phyloP scores from a whole-genome alignment of 2,888 invertebrate species.

The Drosophila formosana region DNA sequence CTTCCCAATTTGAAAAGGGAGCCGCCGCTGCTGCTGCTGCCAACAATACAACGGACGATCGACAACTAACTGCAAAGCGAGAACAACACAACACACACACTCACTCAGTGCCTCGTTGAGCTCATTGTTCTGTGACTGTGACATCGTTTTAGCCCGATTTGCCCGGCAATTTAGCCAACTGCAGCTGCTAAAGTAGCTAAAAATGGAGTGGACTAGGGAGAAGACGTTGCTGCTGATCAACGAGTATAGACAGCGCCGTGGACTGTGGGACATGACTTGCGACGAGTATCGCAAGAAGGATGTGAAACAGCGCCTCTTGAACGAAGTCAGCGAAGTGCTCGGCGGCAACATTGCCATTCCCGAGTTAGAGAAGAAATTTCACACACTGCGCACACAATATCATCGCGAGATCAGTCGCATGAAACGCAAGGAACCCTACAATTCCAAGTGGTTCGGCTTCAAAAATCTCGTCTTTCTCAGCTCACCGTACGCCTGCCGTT shows the following conservation, averaged over 20 bases:
- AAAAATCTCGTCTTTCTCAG: constrained; percentile 88
- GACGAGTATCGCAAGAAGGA: constrained; percentile 85
- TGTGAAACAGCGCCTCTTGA: constrained; percentile 82
- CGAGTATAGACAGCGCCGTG: constrained; percentile 84
- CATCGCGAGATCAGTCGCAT: constrained; percentile 87
- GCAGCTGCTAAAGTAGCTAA: constrained; percentile 59
- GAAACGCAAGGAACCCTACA: constrained; percentile 86
- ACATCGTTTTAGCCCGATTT: constrained; percentile 67
- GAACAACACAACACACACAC: constrained; percentile 7
- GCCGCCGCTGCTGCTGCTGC: constrained; percentile 20
- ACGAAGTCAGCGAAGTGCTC: constrained; percentile 81
- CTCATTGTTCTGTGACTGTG: constrained; percentile 73
- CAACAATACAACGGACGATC: constrained; percentile 48
- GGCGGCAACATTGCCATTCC: constrained; percentile 84
- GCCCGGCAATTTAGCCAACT: constrained; percentile 35
- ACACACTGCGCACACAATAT: constrained; percentile 88
- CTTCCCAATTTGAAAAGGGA: constrained; percentile 67
- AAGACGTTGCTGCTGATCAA: constrained; percentile 83
- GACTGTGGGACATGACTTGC: constrained; percentile 85
- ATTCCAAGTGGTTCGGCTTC: constrained; percentile 87
- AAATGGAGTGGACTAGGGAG: constrained; percentile 85
- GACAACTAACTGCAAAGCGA: constrained; percentile 48
- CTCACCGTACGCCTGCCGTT: constrained; percentile 86
- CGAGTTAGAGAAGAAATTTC: constrained; percentile 87
- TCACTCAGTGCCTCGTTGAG: constrained; percentile 34